These are phyloP conservation scores for Colistium nudipinnis DNA, from an alignment of 2,113 vertebrate species.

Conservation along the genomic window DNA sequence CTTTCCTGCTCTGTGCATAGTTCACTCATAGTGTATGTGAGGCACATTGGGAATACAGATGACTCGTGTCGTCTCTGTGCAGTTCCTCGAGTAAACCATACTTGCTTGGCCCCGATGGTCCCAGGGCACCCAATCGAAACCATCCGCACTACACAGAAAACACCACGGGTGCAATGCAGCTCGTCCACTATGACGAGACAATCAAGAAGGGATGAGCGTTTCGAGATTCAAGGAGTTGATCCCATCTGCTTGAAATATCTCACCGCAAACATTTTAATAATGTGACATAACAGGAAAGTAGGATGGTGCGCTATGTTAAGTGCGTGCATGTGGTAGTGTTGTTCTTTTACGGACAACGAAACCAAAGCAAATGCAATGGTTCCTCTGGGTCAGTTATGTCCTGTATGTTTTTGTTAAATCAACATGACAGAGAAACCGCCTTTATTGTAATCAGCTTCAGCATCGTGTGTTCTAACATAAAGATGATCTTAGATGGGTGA, in stretches of 20 bases:
- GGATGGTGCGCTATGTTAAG: background rate
- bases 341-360: background rate
- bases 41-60: conserved; percentile 41
- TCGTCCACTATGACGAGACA: conserved; percentile 10
- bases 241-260: conserved; percentile 30
- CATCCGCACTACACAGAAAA: background rate
- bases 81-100: conserved; percentile 5
- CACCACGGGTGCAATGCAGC: conserved; percentile 12
- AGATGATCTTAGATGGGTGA: background rate
- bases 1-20: conserved; percentile 10
- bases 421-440: background rate
- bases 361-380: conserved; percentile 12
- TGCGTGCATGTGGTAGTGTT: background rate
- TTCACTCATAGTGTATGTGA: conserved; percentile 33
- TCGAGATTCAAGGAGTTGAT: conserved; percentile 14
- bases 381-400: conserved; percentile 4
- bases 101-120: conserved; percentile 16
- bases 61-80: conserved; percentile 25
- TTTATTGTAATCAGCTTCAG: conserved; percentile 6
- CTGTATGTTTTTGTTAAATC: background rate
- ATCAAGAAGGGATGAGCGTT: conserved; percentile 27
- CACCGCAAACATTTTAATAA: conserved; percentile 7
- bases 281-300: background rate
- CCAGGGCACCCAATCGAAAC: background rate
- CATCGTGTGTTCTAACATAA: conserved; percentile 9